Evolutionary conservation across 2,113 vertebrate species (phyloP).

Genomic region (Setophaga petechia): DNA sequence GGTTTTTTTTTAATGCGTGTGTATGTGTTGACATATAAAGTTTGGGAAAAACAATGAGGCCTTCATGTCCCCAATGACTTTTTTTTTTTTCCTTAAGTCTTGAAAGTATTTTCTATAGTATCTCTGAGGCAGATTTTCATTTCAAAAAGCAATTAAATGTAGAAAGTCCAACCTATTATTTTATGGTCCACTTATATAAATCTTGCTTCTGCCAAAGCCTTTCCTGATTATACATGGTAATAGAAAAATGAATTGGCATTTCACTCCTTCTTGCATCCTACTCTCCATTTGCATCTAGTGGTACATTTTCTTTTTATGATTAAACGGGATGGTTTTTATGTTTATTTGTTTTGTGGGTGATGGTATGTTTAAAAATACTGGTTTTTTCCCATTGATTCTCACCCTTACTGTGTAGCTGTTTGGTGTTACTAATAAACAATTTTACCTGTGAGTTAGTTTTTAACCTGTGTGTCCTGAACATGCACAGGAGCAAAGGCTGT

Average conservation of each 20-base stretch:
- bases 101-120: constrained; percentile 20
- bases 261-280: not conserved
- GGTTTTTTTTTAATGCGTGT: not conserved
- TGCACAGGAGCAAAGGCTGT: not conserved
- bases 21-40: constrained; percentile 50
- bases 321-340: fast-evolving
- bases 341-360: not conserved
- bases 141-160: not conserved
- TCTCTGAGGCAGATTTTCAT: not conserved
- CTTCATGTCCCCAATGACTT: not conserved
- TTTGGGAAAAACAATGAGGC: constrained; percentile 23
- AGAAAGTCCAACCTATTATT: not conserved
- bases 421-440: not conserved
- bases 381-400: fast-evolving
- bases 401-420: not conserved
- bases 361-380: not conserved
- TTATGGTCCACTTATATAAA: not conserved
- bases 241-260: not conserved
- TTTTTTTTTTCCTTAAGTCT: not conserved
- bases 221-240: not conserved
- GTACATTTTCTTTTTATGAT: not conserved
- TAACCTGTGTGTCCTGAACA: fast-evolving
- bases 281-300: not conserved
- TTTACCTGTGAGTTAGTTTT: not conserved
- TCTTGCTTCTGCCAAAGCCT: not conserved